Base-by-base conservation (phyloP, 2,888 invertebrate species). In the Taphrorychus bicolor region DNA sequence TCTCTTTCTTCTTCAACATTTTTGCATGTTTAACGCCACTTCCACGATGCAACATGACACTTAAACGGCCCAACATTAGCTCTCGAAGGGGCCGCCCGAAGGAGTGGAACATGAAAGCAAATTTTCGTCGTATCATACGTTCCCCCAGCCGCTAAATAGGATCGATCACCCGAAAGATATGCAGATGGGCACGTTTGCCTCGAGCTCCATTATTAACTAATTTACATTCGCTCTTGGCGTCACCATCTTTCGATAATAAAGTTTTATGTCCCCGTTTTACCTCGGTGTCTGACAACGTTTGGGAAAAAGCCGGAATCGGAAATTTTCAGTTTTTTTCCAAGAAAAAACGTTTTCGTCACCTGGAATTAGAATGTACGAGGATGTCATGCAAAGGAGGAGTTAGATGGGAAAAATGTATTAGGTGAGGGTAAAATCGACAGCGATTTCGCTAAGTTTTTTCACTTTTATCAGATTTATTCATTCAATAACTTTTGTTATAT, bases 221-320 rank as follows among this genome's bases (percentile, higher is more conserved):
- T 59, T 59, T 59, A 48, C 59, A 59, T 45, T 22, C 59, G 59
- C 49, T 48, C 5, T 24, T 45, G 24, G 59, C 48, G 24, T 48
- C 59, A 59, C 45, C 59, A 49, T 59, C 48, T 48, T 22, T 59
- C n/a, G 49, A 59, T 48, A 59, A 59, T 59, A 59, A 59, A 59
- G 48, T 59, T 59, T 59, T 24, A 59, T 23, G 59, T 59, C 48
- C 48, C 16, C 18, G 9, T 18, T 18, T 5, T 14, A 48, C 16
- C n/a, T 45, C n/a, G 18, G 14, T 45, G 3, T 48, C 48, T 17
- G 11, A 18, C 48, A 48, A 3, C 0, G 18, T 48, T 9, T 9
- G 16, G 14, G 5, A 16, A 7, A 48, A 48, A 48, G 7, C 7
- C 32, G 2, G 11, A 32, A 32, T 32, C 32, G 11, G 7, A 1